These are phyloP conservation scores for Hedya salicella DNA, from an alignment of 2,888 invertebrate genomes.

Conservation along the genomic window DNA sequence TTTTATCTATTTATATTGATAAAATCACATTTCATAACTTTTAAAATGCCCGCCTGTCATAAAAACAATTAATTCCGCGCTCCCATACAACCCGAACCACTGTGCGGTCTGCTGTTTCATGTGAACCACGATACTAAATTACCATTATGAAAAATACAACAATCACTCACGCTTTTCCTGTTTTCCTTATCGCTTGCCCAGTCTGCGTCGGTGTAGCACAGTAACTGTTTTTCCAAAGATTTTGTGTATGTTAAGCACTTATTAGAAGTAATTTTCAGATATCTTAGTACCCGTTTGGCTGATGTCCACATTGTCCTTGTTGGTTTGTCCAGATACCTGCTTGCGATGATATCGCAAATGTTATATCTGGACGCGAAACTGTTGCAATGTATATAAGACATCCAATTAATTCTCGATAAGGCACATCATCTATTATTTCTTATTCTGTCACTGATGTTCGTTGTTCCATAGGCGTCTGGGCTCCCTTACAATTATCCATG, in stretches of 20 bases:
- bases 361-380: not conserved
- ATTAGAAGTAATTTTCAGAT: not conserved
- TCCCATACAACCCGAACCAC: no score
- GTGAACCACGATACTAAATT: not conserved
- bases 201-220: no score
- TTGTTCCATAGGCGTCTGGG: no score
- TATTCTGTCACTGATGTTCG: not conserved
- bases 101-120: not conserved
- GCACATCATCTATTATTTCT: not conserved
- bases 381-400: conserved; percentile 1
- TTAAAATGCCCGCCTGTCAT: no score
- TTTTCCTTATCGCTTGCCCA: no score
- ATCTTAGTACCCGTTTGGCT: not conserved
- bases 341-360: no score
- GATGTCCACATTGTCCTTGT: no score
- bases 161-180: not conserved
- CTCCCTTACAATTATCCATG: no score
- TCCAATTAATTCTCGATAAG: conserved; percentile 8
- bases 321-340: no score
- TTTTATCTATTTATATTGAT: no score
- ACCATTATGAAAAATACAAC: not conserved
- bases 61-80: no score
- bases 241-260: not conserved
- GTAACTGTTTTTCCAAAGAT: not conserved
- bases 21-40: no score